Evolutionary conservation across 2,797 vertebrate genomes (phyloP).

Genomic region (Cynopterus sphinx): DNA sequence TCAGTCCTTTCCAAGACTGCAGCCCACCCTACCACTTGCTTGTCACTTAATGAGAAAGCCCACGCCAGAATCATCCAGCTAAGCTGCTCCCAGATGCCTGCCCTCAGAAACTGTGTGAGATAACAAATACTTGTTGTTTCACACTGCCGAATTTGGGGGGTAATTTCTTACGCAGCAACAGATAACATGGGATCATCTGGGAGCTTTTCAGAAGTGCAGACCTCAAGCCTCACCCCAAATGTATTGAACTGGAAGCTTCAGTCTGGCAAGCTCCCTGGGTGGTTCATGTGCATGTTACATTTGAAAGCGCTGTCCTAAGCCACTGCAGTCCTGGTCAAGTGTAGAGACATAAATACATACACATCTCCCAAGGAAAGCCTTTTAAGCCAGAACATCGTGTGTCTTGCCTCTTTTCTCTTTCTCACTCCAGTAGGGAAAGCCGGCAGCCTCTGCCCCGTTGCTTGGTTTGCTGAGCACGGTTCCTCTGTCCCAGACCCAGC

Average conservation of each 20-base stretch:
- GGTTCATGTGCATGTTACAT: fast-evolving
- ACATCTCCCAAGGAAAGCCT: background rate
- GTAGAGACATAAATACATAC: background rate
- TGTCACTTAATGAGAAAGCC: background rate
- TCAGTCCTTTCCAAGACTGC: background rate
- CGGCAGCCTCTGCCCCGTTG: background rate
- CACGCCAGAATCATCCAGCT: background rate
- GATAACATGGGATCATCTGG: background rate
- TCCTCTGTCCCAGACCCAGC: background rate
- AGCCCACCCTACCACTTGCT: no score
- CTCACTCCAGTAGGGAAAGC: background rate
- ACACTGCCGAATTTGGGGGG: background rate
- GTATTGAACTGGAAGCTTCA: background rate
- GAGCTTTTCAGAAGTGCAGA: background rate
- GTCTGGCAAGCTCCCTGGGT: background rate
- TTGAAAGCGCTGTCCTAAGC: background rate
- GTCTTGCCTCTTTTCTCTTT: background rate
- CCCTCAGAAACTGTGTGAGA: background rate
- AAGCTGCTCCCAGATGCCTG: background rate
- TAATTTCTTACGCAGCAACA: background rate
- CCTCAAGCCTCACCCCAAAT: background rate
- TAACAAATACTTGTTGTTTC: background rate
- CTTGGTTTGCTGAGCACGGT: background rate
- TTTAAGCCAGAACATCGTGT: background rate
- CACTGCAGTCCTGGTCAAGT: background rate